Conservation (phyloP, 1,140 invertebrate genomes). For the Apis dorsata region DNA sequence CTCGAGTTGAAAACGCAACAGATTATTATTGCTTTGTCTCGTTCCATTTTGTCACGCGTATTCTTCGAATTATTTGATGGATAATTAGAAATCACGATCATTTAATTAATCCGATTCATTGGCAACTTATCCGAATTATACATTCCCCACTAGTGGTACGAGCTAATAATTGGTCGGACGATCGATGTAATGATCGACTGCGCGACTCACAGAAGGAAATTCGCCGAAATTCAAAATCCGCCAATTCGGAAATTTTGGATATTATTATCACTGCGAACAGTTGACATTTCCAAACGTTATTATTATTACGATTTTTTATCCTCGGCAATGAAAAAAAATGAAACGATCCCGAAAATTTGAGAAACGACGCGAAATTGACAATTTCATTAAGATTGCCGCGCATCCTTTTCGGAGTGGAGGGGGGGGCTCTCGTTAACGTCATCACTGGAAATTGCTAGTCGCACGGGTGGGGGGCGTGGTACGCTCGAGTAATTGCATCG, state of each 20-base stretch:
- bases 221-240: not conserved
- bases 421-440: conserved; percentile 30
- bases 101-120: not conserved
- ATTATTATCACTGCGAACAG: no score
- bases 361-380: conserved; percentile 1
- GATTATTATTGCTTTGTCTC: no score
- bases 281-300: not conserved
- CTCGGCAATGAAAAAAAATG: no score
- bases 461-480: conserved; percentile 7
- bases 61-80: no score
- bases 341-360: not conserved
- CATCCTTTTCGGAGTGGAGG: not conserved
- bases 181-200: no score
- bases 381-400: conserved; percentile 42
- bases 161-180: not conserved
- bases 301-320: no score
- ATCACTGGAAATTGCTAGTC: conserved; percentile 46
- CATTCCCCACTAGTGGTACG: not conserved
- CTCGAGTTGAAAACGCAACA: no score
- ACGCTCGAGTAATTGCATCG: conserved; percentile 44
- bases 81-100: no score
- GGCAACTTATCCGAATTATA: no score
- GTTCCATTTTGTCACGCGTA: no score
- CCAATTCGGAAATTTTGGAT: no score
- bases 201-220: not conserved